Evolutionary conservation across 92 coral and sea anemone genomes (phyloP), one percentile per base, ranked within the genome.

Genomic region (Bergia puertoricense): DNA sequence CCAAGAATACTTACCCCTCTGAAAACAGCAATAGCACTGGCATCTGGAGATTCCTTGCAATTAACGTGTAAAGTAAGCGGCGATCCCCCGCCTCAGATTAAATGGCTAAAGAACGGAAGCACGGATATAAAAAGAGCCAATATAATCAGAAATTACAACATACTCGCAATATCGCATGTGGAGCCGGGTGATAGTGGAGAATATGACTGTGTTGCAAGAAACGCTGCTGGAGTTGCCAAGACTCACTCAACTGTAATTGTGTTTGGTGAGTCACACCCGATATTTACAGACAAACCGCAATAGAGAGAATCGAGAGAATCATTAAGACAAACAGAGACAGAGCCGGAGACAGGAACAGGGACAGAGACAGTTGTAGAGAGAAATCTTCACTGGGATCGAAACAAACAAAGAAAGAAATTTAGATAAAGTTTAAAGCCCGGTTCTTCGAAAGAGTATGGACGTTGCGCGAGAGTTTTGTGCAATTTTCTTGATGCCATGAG

Each of bases 61-160:
- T 59, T 80, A 37, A 39, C 45, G 18, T 79, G 82, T 48, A 48
- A 50, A 30, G 82, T 43, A 38, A 80, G 72, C 14, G 85, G 85
- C 51, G 69, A 56, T 57, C 85, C 85, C 85, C 85, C 22, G 44
- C 85, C 85, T 37, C 73, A 80, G 71, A 80, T 80, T 5, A 80
- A 80, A 38, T 80, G 85, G 85, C 48, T 80, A 36, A 80, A 80
- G 72, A 57, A 80, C 37, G 85, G 85, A 5, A 80, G 72, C 85
- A 80, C 85, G 4, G 85, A 57, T 18, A 57, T 80, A 38, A 80
- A 80, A 9, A 57, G 48, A 56, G 85, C 71, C 15, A 80, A 57
- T 8, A 80, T 57, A 56, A 80, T 73, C 5, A 36, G 39, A 22
- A 14, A 57, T 56, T 8, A 36, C 46, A 57, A 9, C n/a, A 36